Percentiles rank a stretch among this genome's conserved stretches.
Evolutionary conservation across 2,888 invertebrate species (phyloP).

Genomic region (Agonopterix heracliana): DNA sequence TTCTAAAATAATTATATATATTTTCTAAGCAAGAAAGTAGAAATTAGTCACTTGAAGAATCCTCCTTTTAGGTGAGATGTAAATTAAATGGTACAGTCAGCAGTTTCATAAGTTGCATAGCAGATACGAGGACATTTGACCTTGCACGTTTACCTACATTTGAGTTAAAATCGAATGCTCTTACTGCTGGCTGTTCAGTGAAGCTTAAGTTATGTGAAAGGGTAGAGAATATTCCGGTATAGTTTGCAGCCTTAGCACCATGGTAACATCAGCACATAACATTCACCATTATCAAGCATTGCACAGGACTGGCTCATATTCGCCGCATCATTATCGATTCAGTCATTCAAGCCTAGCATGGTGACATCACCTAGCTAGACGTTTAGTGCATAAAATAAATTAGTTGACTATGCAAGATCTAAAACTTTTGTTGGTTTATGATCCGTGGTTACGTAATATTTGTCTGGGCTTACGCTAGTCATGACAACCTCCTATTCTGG

Average conservation of each 20-base stretch:
- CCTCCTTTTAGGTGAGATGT: too few species aligned
- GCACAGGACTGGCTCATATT: constrained; percentile 66
- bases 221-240: neutral
- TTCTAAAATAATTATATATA: too few species aligned
- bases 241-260: neutral
- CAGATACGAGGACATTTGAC: too few species aligned
- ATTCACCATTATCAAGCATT: constrained; percentile 66
- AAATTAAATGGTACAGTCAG: too few species aligned
- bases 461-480: constrained; percentile 49
- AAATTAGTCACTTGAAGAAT: too few species aligned
- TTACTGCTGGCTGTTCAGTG: too few species aligned
- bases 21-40: too few species aligned
- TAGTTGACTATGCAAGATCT: constrained; percentile 20
- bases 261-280: constrained; percentile 63
- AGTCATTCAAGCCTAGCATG: constrained; percentile 68
- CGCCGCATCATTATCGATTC: constrained; percentile 58
- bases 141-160: too few species aligned
- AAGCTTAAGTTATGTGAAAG: neutral
- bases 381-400: constrained; percentile 53
- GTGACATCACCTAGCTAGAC: constrained; percentile 67
- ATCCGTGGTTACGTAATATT: constrained; percentile 11
- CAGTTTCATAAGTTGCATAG: too few species aligned
- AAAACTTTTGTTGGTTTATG: constrained; percentile 29
- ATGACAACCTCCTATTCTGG: constrained; percentile 51
- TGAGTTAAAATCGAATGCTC: too few species aligned